Evolutionary conservation across 64 coral and sea anemone genomes (phyloP).

Genomic region (Porites australiensis): DNA sequence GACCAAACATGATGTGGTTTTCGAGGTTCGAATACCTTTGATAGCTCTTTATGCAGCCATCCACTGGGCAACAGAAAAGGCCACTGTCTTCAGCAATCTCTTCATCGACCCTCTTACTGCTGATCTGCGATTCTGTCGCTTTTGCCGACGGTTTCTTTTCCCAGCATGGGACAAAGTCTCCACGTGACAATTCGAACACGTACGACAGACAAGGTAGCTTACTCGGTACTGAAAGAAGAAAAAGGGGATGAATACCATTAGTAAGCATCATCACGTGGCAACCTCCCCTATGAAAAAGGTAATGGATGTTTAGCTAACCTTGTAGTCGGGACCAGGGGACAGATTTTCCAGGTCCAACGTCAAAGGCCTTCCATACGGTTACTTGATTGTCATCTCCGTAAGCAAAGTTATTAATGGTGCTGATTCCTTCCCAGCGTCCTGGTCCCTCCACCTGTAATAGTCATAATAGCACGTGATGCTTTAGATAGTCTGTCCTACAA

Average conservation of each 20-base stretch:
- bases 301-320: neutral
- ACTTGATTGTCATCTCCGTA: neutral
- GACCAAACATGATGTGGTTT: neutral
- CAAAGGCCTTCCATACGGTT: conserved; percentile 2
- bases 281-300: neutral
- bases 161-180: conserved; percentile 22
- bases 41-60: too few relatives aligned
- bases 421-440: conserved; percentile 28
- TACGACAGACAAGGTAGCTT: conserved; percentile 17
- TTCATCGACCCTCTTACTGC: neutral
- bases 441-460: neutral
- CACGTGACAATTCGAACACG: conserved; percentile 9
- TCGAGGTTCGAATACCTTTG: neutral
- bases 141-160: conserved; percentile 10
- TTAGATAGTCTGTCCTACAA: neutral
- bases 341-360: conserved; percentile 5
- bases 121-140: neutral
- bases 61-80: neutral
- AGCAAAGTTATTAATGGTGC: conserved; percentile 9
- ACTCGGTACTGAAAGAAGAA: neutral
- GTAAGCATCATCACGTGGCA: neutral
- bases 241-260: neutral
- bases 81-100: neutral
- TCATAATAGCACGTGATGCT: neutral
- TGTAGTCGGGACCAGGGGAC: neutral